Conservation (phyloP, 2,888 invertebrate species). For the Hecatera dysodea region DNA sequence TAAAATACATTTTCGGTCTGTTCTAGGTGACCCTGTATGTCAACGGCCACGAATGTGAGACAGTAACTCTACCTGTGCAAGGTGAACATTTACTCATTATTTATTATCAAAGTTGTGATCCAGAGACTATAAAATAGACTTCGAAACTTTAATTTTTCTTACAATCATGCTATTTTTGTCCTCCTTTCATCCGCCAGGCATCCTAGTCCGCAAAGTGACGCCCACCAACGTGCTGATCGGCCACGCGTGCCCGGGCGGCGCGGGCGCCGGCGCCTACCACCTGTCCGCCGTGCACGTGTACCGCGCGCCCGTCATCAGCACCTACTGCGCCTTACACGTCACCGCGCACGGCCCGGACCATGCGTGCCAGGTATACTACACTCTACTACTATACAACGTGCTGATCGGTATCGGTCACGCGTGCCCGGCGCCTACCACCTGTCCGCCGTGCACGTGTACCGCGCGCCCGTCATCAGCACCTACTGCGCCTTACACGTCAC, state of each 20-base stretch:
- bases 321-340: conserved; percentile 89
- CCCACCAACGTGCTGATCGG: conserved; percentile 90
- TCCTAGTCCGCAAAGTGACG: conserved; percentile 91
- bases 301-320: conserved; percentile 89
- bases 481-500: not conserved
- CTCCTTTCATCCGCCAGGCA: conserved; percentile 71
- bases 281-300: conserved; percentile 90
- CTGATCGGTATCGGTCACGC: conserved; percentile 77
- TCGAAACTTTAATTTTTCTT: too few species aligned
- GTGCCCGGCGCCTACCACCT: not conserved
- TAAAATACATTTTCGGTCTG: not conserved
- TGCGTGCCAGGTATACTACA: conserved; percentile 77
- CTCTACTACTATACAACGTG: conserved; percentile 73
- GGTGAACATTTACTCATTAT: conserved; percentile 73
- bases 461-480: not conserved
- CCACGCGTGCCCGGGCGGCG: conserved; percentile 10
- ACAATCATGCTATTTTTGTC: too few species aligned
- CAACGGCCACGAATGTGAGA: conserved; percentile 91
- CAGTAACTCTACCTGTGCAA: conserved; percentile 90
- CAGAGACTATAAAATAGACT: too few species aligned
- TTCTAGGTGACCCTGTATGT: conserved; percentile 90
- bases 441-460: not conserved
- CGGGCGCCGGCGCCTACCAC: conserved; percentile 85
- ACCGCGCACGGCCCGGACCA: conserved; percentile 86
- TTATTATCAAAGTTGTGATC: too few species aligned